Evolutionary conservation across 2,888 invertebrate species (phyloP).

Genomic region (Aspidapion aeneum): DNA sequence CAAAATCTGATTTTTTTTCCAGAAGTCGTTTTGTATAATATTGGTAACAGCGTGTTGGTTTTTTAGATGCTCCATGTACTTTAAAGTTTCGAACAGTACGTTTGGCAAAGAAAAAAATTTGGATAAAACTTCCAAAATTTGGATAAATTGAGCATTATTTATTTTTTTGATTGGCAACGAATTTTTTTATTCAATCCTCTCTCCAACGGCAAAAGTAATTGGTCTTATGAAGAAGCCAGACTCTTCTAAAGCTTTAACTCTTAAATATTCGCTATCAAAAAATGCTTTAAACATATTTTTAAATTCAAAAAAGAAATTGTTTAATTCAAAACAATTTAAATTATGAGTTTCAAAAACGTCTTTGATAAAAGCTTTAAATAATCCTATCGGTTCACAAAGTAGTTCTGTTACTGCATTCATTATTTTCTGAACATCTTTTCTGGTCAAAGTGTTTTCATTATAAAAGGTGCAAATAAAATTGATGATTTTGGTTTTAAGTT

Average conservation of each 20-base stretch:
- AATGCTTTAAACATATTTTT: conserved; percentile 16
- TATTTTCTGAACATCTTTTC: conserved; percentile 18
- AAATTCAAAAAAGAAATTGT: conserved; percentile 7
- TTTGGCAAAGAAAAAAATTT: conserved; percentile 18
- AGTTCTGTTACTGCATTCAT: conserved; percentile 13
- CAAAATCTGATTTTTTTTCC: conserved; percentile 16
- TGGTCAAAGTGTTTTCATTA: conserved; percentile 1
- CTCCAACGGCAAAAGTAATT: too few relatives aligned
- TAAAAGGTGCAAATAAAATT: too few relatives aligned
- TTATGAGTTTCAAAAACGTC: conserved; percentile 5
- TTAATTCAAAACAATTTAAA: conserved; percentile 2
- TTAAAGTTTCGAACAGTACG: conserved; percentile 13
- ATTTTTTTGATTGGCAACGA: too few relatives aligned
- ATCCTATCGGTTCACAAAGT: conserved; percentile 14
- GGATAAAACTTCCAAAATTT: conserved; percentile 10
- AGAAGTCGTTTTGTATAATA: conserved; percentile 19
- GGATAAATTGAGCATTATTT: conserved; percentile 15
- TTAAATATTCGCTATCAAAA: conserved; percentile 14
- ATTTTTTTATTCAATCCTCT: too few relatives aligned
- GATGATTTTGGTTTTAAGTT: too few relatives aligned
- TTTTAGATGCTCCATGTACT: conserved; percentile 13
- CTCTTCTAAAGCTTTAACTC: conserved; percentile 18
- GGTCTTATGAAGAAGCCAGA: too few relatives aligned
- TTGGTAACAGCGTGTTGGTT: conserved; percentile 9
- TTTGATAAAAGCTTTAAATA: conserved; percentile 14